Base-by-base conservation (phyloP, 2,113 vertebrate genomes). In the Eulemur rufifrons region DNA sequence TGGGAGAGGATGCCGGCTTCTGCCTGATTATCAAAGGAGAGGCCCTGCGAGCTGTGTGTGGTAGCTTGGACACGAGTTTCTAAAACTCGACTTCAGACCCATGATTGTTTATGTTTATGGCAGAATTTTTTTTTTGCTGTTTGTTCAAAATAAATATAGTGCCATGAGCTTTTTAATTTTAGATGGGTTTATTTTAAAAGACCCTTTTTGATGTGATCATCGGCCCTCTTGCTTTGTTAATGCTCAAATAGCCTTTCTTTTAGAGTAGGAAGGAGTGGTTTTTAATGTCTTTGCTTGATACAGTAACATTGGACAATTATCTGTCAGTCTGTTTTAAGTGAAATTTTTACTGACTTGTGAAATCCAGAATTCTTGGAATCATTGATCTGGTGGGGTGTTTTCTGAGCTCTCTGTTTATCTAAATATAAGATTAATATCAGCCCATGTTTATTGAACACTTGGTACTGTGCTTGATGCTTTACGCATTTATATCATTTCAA, bases 151-250 rank as follows among this genome's bases (percentile, higher is more conserved):
- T 78, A 96, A 92, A 86, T 61, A 91, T 10, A 90, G 91, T 74
- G n/a, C 82, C 27, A 0, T 47, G 84, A 87, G 80, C 20, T 96
- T 94, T 92, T 95, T 59, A 37, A 86, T 94, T 96, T 85, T 89
- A 77, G 86, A 39, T 77, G 42, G 39, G 29, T 92, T 95, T 95
- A 61, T 96, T 95, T 97, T 94, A 85, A 92, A 96, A 94, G 76
- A 80, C 50, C 34, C 2, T n/a, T 76, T 56, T 90, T 25, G 0
- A 20, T 83, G 81, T 77, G 88, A 32, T 64, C 32, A 1, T 80
- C 85, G 76, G 45, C 42, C 45, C 8, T 81, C 42, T 71, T 91
- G 73, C 56, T 89, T 85, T 71, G 84, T 92, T 86, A 68, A 74
- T 71, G 54, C 59, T 91, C 68, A 92, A 25, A 59, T 89, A 52